Evolutionary conservation across 2,113 vertebrate species (phyloP).

Genomic region (Mohoua ochrocephala): DNA sequence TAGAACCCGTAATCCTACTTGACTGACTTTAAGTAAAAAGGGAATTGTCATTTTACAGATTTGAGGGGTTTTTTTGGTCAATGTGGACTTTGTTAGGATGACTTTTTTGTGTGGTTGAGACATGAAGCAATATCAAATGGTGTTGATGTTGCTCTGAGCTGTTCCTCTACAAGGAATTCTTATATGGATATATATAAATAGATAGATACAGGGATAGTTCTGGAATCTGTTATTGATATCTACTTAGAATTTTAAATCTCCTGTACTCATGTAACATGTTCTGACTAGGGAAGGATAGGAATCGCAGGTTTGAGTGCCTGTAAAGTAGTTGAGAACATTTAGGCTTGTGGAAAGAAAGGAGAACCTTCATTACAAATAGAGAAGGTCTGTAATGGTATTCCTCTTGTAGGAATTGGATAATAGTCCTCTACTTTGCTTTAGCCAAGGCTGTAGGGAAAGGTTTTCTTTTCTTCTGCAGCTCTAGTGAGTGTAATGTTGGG

Average conservation of each 20-base stretch:
- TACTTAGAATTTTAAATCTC: background rate
- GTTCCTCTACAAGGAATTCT: background rate
- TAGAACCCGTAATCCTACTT: background rate
- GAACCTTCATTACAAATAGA: background rate
- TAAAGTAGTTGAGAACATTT: background rate
- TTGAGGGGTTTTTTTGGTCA: background rate
- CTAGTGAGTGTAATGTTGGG: background rate
- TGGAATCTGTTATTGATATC: background rate
- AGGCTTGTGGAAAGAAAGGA: background rate
- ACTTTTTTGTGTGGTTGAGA: background rate
- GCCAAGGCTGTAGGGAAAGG: background rate
- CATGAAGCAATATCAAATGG: background rate
- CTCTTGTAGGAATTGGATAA: background rate
- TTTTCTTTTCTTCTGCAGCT: background rate
- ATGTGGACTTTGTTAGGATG: background rate
- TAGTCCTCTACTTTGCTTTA: background rate
- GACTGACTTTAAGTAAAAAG: background rate
- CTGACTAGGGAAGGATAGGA: background rate
- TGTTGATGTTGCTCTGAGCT: background rate
- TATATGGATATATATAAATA: background rate
- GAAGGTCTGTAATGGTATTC: background rate
- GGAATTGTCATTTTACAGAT: background rate
- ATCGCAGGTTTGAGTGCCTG: background rate
- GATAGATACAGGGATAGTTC: background rate
- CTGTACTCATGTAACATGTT: fast-evolving